A percentile compares a stretch with the other conserved stretches of the same genome.
Conservation (phyloP, 1,140 invertebrate genomes). For the Euwallacea similis region DNA sequence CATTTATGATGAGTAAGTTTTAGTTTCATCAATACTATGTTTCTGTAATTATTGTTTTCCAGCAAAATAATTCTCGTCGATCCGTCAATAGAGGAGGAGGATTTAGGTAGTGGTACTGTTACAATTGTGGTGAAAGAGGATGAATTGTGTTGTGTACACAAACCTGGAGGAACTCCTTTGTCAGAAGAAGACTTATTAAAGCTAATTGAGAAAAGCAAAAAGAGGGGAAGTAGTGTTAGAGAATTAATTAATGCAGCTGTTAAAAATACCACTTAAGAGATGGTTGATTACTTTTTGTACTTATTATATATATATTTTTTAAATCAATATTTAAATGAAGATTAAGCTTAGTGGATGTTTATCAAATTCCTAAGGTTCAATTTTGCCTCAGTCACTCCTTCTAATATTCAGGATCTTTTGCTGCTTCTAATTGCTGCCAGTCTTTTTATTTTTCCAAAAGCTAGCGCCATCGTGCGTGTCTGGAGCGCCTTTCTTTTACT, state of each 20-base stretch:
- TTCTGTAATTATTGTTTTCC: constrained; percentile 42
- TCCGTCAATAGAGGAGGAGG: constrained; percentile 64
- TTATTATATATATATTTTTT: too few species aligned
- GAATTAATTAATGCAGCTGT: constrained; percentile 45
- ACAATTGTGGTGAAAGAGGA: constrained; percentile 50
- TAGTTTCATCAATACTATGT: neutral
- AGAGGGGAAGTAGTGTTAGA: constrained; percentile 42
- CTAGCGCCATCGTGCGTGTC: too few species aligned
- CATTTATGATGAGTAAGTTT: constrained; percentile 69
- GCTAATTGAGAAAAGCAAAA: constrained; percentile 48
- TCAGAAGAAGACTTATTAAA: constrained; percentile 47
- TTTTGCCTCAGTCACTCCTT: too few species aligned
- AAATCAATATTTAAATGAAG: too few species aligned
- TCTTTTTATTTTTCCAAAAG: too few species aligned
- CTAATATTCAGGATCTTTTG: too few species aligned
- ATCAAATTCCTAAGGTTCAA: too few species aligned
- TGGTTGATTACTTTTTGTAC: too few species aligned
- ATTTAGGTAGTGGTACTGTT: constrained; percentile 51
- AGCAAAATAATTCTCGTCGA: constrained; percentile 60
- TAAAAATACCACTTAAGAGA: constrained; percentile 15
- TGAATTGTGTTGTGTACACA: constrained; percentile 51
- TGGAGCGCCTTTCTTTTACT: too few species aligned
- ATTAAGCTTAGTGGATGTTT: too few species aligned
- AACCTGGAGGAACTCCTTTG: constrained; percentile 52
- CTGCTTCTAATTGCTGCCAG: too few species aligned